These are phyloP conservation scores for Campoletis sonorensis DNA, from an alignment of 1,140 invertebrate genomes.

Conservation along the genomic window DNA sequence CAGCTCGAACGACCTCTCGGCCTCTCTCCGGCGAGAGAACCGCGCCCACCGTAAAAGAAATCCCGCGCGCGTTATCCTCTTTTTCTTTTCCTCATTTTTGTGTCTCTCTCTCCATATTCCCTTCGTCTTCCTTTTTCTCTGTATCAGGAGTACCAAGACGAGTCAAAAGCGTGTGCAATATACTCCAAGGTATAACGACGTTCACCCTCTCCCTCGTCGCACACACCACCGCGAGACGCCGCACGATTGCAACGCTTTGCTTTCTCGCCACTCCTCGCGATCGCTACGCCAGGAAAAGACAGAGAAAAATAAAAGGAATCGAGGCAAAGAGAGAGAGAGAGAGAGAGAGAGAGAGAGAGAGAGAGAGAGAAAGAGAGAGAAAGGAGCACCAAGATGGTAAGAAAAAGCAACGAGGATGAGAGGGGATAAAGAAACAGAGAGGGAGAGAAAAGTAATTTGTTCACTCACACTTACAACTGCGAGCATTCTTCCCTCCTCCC, in stretches of 20 bases:
- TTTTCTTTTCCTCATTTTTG: not conserved
- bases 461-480: constrained; percentile 30
- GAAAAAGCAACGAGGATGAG: not conserved
- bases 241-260: constrained; percentile 35
- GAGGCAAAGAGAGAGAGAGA: not conserved
- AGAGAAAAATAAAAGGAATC: not conserved
- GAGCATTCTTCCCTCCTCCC: not conserved
- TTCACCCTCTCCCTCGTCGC: constrained; percentile 11
- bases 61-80: constrained; percentile 56
- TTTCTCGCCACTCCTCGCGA: constrained; percentile 40
- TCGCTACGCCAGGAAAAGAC: constrained; percentile 40
- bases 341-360: not conserved
- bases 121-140: not conserved
- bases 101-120: not conserved
- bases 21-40: constrained; percentile 62
- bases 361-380: not conserved
- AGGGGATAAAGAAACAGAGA: not conserved
- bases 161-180: constrained; percentile 48
- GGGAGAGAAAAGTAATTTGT: constrained; percentile 35
- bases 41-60: constrained; percentile 71
- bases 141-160: constrained; percentile 43
- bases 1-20: constrained; percentile 70
- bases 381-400: not conserved
- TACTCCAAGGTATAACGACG: constrained; percentile 18
- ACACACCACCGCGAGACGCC: not conserved